phyloP scores from a whole-genome alignment of 1,140 invertebrate genomes.

The Lasioglossum baleicum region DNA sequence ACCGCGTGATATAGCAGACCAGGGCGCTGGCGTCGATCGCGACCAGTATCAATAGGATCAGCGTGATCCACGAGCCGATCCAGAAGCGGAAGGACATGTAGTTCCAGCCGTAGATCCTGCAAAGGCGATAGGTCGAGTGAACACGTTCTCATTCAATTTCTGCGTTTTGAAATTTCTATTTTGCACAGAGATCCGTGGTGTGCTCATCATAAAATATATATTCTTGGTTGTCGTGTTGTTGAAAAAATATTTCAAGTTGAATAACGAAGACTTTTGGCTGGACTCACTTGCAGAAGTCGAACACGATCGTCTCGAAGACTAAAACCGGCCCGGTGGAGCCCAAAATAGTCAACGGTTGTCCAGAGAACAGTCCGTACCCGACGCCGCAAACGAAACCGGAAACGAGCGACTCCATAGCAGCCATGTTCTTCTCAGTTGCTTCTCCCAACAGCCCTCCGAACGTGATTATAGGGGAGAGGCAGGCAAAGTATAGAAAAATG shows the following conservation, averaged over 20 bases:
- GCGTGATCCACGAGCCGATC: conserved; percentile 96
- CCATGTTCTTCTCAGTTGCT: conserved; percentile 98
- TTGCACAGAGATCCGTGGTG: no score
- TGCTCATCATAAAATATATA: no score
- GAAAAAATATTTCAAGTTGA: no score
- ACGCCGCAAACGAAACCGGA: conserved; percentile 97
- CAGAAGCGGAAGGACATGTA: conserved; percentile 97
- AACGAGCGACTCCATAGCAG: conserved; percentile 98
- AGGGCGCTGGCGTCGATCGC: conserved; percentile 97
- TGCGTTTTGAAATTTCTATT: no score
- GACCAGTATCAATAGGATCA: conserved; percentile 93
- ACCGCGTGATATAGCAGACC: conserved; percentile 99
- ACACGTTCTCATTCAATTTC: no score
- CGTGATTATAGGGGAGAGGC: conserved; percentile 98
- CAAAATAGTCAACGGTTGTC: conserved; percentile 98
- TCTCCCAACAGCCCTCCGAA: conserved; percentile 97
- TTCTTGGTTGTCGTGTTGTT: no score
- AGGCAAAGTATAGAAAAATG: conserved; percentile 99
- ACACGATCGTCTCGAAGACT: conserved; percentile 98
- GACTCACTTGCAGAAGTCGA: conserved; percentile 93
- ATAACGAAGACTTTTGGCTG: no score
- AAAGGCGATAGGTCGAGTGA: conserved; percentile 12
- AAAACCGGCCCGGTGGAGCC: conserved; percentile 98
- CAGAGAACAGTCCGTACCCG: conserved; percentile 97
- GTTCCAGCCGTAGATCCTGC: conserved; percentile 86